These are phyloP conservation scores for Pseudochaenichthys georgianus DNA, from an alignment of 2,797 vertebrate genomes.

Conservation along the genomic window DNA sequence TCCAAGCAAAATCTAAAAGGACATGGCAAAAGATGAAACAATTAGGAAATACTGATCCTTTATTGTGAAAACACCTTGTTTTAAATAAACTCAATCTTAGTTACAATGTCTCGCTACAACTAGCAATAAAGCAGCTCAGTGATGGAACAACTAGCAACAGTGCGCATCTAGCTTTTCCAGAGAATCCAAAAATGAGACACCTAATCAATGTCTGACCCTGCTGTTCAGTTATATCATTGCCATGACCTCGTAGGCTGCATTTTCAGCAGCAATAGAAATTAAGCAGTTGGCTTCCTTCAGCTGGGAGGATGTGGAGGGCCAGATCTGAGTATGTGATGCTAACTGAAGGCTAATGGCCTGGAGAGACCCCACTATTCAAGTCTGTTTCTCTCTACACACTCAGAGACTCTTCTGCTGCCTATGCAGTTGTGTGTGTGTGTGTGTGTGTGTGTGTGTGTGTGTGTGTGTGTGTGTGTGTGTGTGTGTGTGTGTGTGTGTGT, in stretches of 20 bases:
- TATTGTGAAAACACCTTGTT: not conserved
- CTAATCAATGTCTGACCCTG: slow-evolving; percentile 26
- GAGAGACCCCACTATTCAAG: slow-evolving; percentile 69
- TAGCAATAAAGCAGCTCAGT: not conserved
- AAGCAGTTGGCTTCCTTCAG: slow-evolving; percentile 35
- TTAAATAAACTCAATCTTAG: not conserved
- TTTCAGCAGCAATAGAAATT: slow-evolving; percentile 44
- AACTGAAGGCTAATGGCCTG: slow-evolving; percentile 74
- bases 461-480: not conserved
- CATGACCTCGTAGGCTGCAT: slow-evolving; percentile 34
- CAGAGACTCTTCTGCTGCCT: slow-evolving; percentile 67
- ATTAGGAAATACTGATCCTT: not conserved
- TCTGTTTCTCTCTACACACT: slow-evolving; percentile 70
- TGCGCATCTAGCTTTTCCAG: not conserved
- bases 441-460: slow-evolving; percentile 23
- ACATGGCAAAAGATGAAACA: not conserved
- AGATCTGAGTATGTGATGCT: slow-evolving; percentile 68
- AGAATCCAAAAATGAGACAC: slow-evolving; percentile 5
- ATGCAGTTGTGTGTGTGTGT: slow-evolving; percentile 21
- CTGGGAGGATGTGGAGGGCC: slow-evolving; percentile 38
- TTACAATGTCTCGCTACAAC: not conserved
- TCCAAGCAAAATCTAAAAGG: not conserved
- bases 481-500: not conserved
- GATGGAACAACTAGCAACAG: not conserved
- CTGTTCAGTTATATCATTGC: slow-evolving; percentile 24